A percentile compares a stretch with the other conserved stretches of the same genome.
Conservation (phyloP, 2,797 vertebrate species). For the Sebastes cheni region DNA sequence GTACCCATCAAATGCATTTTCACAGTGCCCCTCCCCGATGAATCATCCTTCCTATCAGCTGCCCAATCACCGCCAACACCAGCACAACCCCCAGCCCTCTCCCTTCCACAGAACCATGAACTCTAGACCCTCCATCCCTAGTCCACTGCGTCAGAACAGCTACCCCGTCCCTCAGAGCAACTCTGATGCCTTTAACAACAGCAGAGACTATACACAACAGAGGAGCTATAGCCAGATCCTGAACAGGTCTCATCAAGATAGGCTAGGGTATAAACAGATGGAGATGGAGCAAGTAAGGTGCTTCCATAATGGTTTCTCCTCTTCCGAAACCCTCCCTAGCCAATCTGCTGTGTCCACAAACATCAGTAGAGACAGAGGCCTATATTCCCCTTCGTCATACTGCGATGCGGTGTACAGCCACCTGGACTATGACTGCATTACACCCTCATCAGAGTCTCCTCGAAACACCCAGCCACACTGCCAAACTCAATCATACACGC, state of each 20-base stretch:
- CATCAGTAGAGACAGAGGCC: conserved; percentile 40
- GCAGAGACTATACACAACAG: conserved; percentile 54
- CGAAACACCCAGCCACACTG: conserved; percentile 48
- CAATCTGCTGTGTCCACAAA: conserved; percentile 39
- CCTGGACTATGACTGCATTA: conserved; percentile 47
- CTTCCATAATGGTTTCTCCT: conserved; percentile 65
- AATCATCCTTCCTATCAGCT: conserved; percentile 52
- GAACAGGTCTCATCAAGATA: conserved; percentile 41
- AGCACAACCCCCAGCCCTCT: conserved; percentile 47
- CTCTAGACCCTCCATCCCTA: conserved; percentile 35
- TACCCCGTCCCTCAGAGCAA: conserved; percentile 48
- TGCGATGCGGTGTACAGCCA: conserved; percentile 57
- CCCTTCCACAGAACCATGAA: conserved; percentile 38
- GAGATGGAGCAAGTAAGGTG: conserved; percentile 36
- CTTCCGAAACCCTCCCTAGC: conserved; percentile 53
- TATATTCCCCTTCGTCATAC: conserved; percentile 61
- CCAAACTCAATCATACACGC: conserved; percentile 35
- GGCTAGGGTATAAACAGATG: conserved; percentile 23
- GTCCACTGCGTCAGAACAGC: conserved; percentile 57
- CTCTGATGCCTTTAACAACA: conserved; percentile 39
- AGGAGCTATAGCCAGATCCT: conserved; percentile 43
- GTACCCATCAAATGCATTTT: conserved; percentile 26
- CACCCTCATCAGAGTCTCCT: conserved; percentile 30
- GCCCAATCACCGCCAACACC: conserved; percentile 31
- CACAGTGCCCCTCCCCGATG: conserved; percentile 41